Base-by-base conservation (phyloP, 2,888 invertebrate species). In the Adelognathus sp. region DNA sequence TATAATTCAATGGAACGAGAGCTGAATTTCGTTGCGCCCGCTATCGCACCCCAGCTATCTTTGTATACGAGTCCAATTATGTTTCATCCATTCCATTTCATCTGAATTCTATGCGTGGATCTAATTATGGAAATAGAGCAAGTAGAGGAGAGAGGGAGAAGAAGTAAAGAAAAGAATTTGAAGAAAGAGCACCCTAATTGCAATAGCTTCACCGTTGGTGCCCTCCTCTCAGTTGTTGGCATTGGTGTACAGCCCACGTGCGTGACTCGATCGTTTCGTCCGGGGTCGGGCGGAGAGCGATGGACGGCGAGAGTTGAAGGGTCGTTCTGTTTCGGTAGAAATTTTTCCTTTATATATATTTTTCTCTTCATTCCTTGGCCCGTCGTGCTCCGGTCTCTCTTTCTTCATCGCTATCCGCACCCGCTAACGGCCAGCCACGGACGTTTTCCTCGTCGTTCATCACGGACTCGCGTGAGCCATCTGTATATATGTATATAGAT, bases 191-290 rank as follows among this genome's bases (percentile, higher is more conserved):
- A 74, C 44, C 73, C 69, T 74, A 79, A 79, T 78, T 78, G 78
- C 78, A 61, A 78, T 74, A 52, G 70, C 74, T 74, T 60, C 64
- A 64, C 64, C 58, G 78, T 58, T 74, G 60, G 50, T 74, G 74
- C 33, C 21, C 46, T 46, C n/a, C 46, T 24, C 69, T 70, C 70
- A 67, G 66, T 52, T 64, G 64, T 73, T 63, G 54, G 63, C 56
- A 63, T 56, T 63, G 33, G 56, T 64, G 50, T 46, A 46, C 4
- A 18, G 18, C 18, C 41, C 46, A 69, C 70, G 78, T 66, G 74
- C 74, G 78, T 79, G 78, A 79, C 78, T 79, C 60, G 60, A 71
- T 79, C 78, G 69, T 74, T 79, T 79, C 74, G 74, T 61, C 66
- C 29, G 70, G 64, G 7, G 60, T 56, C 27, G n/a, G n/a, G 61